phyloP scores from a whole-genome alignment of 2,797 vertebrate species.

The Darevskia nairensis region DNA sequence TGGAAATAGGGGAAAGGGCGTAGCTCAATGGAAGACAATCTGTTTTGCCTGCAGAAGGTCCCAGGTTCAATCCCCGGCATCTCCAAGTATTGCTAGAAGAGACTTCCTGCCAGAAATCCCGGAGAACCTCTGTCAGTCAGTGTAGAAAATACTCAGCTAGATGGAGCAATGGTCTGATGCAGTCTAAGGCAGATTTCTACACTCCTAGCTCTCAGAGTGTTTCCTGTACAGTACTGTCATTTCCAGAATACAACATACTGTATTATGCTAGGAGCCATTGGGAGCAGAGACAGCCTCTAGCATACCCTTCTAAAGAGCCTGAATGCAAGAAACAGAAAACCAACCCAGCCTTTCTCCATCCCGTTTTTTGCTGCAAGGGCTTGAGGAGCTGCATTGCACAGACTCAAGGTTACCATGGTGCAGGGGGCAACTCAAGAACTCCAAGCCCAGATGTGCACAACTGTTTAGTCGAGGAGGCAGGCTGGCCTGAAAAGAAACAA shows the following conservation, averaged over 20 bases:
- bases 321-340: neutral
- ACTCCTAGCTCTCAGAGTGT: no score
- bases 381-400: neutral
- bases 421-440: accelerated
- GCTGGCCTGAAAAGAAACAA: neutral
- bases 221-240: neutral
- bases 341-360: neutral
- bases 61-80: no score
- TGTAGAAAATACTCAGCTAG: no score
- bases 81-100: no score
- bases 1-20: neutral
- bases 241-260: constrained; percentile 15
- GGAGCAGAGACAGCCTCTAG: accelerated
- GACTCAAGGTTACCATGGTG: neutral
- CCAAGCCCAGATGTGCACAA: neutral
- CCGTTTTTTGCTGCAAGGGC: accelerated
- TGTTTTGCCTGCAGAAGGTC: neutral
- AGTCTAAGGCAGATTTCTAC: no score
- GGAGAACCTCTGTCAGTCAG: no score
- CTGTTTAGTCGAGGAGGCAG: neutral
- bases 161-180: no score
- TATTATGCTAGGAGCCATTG: neutral
- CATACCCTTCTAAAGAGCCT: neutral
- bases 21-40: neutral
- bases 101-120: no score